Evolutionary conservation across 2,888 invertebrate genomes (phyloP).

Genomic region (Hypolimnas misippus): DNA sequence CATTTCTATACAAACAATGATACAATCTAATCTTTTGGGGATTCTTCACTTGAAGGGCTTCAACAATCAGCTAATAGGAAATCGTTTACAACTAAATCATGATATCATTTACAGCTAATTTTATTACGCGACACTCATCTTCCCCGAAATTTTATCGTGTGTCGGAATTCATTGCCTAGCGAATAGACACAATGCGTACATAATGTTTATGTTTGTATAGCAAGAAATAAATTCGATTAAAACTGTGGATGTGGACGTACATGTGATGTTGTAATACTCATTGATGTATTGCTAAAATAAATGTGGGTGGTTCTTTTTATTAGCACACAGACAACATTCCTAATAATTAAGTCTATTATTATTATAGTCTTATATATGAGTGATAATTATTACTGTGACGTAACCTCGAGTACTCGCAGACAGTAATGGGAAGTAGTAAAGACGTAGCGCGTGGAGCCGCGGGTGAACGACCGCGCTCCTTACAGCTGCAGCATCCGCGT

Average conservation of each 20-base stretch:
- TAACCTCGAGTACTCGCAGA: not conserved
- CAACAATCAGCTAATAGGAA: conserved; percentile 28
- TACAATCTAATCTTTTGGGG: conserved; percentile 35
- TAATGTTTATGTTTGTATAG: not conserved
- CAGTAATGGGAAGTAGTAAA: not conserved
- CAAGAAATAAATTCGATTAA: not conserved
- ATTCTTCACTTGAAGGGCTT: conserved; percentile 30
- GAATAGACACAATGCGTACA: not conserved
- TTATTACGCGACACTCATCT: conserved; percentile 15
- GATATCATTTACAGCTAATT: conserved; percentile 37
- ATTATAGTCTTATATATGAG: too few species aligned
- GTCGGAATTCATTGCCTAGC: not conserved
- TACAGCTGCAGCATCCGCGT: conserved; percentile 13
- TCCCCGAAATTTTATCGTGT: not conserved
- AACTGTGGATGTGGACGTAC: not conserved
- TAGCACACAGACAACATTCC: too few species aligned
- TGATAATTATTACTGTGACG: too few species aligned
- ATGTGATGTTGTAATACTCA: not conserved
- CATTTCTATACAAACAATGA: conserved; percentile 9
- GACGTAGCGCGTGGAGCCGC: not conserved
- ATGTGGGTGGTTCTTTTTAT: too few species aligned
- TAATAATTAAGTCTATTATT: too few species aligned
- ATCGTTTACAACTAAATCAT: conserved; percentile 33
- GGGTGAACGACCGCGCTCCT: conserved; percentile 22
- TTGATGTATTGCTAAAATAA: too few species aligned